Conservation (phyloP, 2,888 invertebrate genomes). For the Apotomis betuletana region DNA sequence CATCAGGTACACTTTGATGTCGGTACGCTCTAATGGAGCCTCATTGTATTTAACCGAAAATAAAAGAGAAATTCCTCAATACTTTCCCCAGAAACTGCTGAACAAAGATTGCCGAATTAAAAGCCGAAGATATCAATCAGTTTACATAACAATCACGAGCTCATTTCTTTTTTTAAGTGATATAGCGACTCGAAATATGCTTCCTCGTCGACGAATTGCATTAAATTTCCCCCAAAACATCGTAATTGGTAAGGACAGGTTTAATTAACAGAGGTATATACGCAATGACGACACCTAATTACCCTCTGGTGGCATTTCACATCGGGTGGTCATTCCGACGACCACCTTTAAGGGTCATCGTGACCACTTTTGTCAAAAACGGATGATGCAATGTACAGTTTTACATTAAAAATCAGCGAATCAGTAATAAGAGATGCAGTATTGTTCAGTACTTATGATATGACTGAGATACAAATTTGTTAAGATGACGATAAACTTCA, state of each 20-base stretch:
- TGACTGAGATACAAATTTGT: neutral
- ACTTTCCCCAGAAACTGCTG: conserved; percentile 10
- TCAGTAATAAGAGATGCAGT: neutral
- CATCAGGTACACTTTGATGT: neutral
- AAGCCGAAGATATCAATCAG: conserved; percentile 28
- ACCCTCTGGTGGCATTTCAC: conserved; percentile 27
- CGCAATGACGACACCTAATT: conserved; percentile 21
- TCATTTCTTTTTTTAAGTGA: conserved; percentile 7
- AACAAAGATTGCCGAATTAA: conserved; percentile 16
- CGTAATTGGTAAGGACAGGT: conserved; percentile 33
- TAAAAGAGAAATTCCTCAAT: conserved; percentile 14
- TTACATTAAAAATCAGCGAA: neutral
- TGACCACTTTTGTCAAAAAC: conserved; percentile 21
- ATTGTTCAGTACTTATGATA: neutral
- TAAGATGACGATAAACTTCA: neutral
- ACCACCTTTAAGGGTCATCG: conserved; percentile 13
- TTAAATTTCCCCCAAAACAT: conserved; percentile 35
- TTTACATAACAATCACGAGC: conserved; percentile 24
- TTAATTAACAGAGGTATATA: conserved; percentile 35
- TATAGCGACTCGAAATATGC: conserved; percentile 13
- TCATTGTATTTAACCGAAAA: conserved; percentile 10
- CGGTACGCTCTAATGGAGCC: conserved; percentile 16
- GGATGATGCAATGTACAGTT: conserved; percentile 2
- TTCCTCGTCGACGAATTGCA: conserved; percentile 6
- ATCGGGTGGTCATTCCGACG: conserved; percentile 2